phyloP scores from a whole-genome alignment of 2,888 invertebrate species.

The Reticulitermes lucifugus region DNA sequence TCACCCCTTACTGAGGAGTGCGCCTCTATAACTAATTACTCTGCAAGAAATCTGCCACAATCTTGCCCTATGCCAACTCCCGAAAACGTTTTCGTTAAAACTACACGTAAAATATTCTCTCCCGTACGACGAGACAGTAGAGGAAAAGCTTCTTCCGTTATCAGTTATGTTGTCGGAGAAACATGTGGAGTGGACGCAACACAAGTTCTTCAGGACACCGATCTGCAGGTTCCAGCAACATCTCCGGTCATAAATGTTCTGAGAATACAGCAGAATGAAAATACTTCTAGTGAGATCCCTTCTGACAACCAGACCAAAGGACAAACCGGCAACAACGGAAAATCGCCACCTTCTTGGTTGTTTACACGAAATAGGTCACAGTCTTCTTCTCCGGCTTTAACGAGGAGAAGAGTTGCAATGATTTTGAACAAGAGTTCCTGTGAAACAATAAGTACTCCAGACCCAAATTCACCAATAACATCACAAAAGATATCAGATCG shows the following conservation, averaged over 20 bases:
- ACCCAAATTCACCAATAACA: not conserved
- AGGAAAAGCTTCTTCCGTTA: conserved; percentile 67
- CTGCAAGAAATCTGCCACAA: not conserved
- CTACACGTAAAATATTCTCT: conserved; percentile 83
- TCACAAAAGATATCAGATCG: not conserved
- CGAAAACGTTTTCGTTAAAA: conserved; percentile 80
- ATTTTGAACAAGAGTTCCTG: not conserved
- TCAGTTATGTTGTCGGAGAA: conserved; percentile 65
- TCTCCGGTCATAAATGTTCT: not conserved
- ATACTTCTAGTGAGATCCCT: not conserved
- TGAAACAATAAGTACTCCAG: not conserved
- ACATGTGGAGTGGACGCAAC: conserved; percentile 54
- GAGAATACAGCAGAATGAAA: not conserved
- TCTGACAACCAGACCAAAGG: not conserved
- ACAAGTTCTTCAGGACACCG: not conserved
- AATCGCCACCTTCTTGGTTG: conserved; percentile 48
- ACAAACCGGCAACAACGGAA: not conserved
- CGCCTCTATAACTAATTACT: not conserved
- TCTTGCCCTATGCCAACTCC: conserved; percentile 55
- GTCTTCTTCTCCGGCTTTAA: conserved; percentile 55
- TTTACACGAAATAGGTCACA: conserved; percentile 54
- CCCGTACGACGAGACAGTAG: conserved; percentile 74
- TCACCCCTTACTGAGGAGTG: not conserved
- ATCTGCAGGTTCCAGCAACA: not conserved
- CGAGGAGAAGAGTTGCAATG: conserved; percentile 49